Conservation (phyloP, 2,888 invertebrate species). For the Odontocolon sp. region DNA sequence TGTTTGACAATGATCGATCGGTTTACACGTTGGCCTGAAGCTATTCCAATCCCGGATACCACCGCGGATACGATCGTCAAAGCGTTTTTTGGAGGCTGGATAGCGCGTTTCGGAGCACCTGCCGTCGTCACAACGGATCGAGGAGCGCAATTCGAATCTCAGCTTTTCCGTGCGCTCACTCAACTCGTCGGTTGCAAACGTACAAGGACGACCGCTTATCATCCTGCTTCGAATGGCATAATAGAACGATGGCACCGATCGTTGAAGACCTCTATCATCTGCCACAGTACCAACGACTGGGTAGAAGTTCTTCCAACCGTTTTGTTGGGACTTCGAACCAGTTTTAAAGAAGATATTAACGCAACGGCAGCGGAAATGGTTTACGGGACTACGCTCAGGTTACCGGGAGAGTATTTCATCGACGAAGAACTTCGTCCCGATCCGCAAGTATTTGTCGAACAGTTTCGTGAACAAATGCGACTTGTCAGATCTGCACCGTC, state of each 20-base stretch:
- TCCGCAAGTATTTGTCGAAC: constrained; percentile 44
- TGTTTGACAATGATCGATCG: constrained; percentile 74
- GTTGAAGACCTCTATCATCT: constrained; percentile 75
- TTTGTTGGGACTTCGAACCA: constrained; percentile 71
- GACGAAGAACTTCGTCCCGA: constrained; percentile 30
- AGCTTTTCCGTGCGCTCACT: constrained; percentile 64
- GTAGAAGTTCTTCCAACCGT: constrained; percentile 58
- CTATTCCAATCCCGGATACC: constrained; percentile 59
- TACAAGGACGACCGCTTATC: constrained; percentile 71
- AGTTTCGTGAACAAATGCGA: constrained; percentile 48
- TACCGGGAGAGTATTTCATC: constrained; percentile 58
- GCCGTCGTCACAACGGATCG: constrained; percentile 73
- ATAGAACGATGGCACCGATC: constrained; percentile 78
- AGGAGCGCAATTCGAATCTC: constrained; percentile 73
- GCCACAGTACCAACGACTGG: constrained; percentile 58
- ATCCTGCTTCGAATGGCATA: constrained; percentile 77
- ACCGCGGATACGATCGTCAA: constrained; percentile 38
- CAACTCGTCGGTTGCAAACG: constrained; percentile 63
- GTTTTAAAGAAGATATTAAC: constrained; percentile 48
- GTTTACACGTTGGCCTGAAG: constrained; percentile 67
- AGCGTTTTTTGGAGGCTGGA: constrained; percentile 28
- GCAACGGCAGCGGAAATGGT: constrained; percentile 49
- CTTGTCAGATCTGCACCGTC: constrained; percentile 36
- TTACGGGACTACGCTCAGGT: constrained; percentile 49
- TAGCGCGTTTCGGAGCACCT: constrained; percentile 29